These are phyloP conservation scores for Amaurobius ferox DNA, from an alignment of 2,888 invertebrate species.

Conservation along the genomic window DNA sequence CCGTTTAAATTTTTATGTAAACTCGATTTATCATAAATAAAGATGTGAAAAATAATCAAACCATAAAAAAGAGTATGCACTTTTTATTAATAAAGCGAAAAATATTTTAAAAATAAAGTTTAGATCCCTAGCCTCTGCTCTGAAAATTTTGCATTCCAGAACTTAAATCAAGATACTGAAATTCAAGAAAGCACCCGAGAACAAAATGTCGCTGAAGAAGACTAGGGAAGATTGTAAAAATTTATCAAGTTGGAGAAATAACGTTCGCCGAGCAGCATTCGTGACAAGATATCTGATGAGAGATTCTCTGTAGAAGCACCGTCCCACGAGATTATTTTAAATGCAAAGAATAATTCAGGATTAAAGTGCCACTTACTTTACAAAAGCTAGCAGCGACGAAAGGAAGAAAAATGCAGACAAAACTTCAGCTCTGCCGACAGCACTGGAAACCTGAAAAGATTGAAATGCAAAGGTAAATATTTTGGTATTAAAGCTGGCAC, in stretches of 20 bases:
- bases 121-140: background rate
- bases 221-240: background rate
- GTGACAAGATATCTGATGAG: constrained; percentile 30
- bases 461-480: constrained; percentile 34
- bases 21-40: no score
- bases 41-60: no score
- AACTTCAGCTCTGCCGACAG: constrained; percentile 92
- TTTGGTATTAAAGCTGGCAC: no score
- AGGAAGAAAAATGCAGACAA: constrained; percentile 90
- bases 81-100: no score
- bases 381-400: constrained; percentile 87
- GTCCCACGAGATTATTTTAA: constrained; percentile 30
- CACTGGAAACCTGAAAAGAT: constrained; percentile 86
- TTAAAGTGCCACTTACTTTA: constrained; percentile 81
- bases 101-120: no score
- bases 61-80: no score
- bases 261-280: constrained; percentile 13
- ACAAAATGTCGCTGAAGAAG: constrained; percentile 15
- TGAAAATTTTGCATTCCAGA: background rate
- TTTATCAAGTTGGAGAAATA: constrained; percentile 42
- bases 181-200: background rate
- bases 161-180: background rate
- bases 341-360: constrained; percentile 49
- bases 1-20: no score
- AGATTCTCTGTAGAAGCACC: constrained; percentile 7